Conservation (phyloP, 1,140 invertebrate species). For the Drosophila arawakana region DNA sequence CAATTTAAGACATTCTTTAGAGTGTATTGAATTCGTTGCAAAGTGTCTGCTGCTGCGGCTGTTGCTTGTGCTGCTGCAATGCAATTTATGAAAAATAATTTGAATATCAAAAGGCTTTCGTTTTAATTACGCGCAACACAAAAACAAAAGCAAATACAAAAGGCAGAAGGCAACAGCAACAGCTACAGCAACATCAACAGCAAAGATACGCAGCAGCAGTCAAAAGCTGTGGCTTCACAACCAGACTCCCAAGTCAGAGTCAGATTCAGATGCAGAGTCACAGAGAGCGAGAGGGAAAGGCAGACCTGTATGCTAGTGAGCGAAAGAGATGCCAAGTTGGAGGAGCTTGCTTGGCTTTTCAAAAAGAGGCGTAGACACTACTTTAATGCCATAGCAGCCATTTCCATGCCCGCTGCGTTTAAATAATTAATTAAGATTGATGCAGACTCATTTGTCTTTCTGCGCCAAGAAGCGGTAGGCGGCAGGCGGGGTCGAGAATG, state of each 20-base stretch:
- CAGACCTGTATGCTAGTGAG: not conserved
- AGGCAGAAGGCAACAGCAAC: constrained; percentile 36
- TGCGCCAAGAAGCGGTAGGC: constrained; percentile 58
- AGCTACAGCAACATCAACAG: constrained; percentile 15
- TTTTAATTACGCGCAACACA: constrained; percentile 79
- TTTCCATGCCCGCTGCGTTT: constrained; percentile 80
- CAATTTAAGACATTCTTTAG: not conserved
- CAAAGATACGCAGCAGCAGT: constrained; percentile 36
- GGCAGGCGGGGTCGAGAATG: not conserved
- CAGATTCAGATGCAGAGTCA: constrained; percentile 3
- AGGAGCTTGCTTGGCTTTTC: constrained; percentile 18
- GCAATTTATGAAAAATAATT: constrained; percentile 83
- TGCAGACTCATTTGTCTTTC: constrained; percentile 82
- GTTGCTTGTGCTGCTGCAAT: constrained; percentile 47
- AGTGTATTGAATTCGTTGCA: constrained; percentile 13
- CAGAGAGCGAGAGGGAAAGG: not conserved
- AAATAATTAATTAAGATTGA: constrained; percentile 84
- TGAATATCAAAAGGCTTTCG: constrained; percentile 83
- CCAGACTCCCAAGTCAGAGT: constrained; percentile 13
- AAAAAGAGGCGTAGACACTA: constrained; percentile 39
- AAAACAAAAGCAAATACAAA: constrained; percentile 53
- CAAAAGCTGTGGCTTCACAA: constrained; percentile 43
- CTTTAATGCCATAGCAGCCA: constrained; percentile 70
- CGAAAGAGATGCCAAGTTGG: not conserved
- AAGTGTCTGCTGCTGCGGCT: not conserved